Base-by-base conservation (phyloP, 1,140 invertebrate genomes). In the Drosophila pseudoobscura region DNA sequence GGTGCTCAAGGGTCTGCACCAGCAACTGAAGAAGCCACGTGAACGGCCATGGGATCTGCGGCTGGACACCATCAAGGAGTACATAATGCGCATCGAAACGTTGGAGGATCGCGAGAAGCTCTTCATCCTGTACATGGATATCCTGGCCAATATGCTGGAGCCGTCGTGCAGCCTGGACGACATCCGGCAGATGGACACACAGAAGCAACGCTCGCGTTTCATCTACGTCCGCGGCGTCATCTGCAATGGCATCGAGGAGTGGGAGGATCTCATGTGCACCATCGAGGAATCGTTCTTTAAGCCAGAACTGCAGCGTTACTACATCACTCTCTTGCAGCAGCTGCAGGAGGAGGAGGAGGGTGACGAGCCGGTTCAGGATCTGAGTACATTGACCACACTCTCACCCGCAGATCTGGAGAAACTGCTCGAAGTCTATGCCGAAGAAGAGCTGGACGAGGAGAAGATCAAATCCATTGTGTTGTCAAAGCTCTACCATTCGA, bases 171-270 rank as follows among this genome's bases (percentile, higher is more conserved):
- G 59, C 2, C 6, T 72, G 9, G 65, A 68, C 2, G 6, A 2
- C 5, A 7, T 4, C 0, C 2, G 24, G 1, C 50, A 49, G 4
- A 9, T 22, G 17, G 50, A 64, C 20, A 46, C 26, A 6, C 64
- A 87, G 13, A 75, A 57, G 31, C 65, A 89, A 3, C 85, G 75
- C 2, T 73, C 89, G 0, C 46, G 85, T 17, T 76, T 68, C 3
- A 78, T 91, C n/a, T 91, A 85, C 24, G 89, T 91, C 6, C 82
- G 89, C 11, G 89, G 89, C 0, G 73, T 78, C 15, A 85, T 91
- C 3, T 84, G 74, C 24, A 79, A 78, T 24, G 77, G 66, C 9
- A 85, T 91, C 15, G 85, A 90, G 49, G 89, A 90, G 22, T 91
- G 89, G 89, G 82, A 91, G 78, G 70, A 78, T 9, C 41, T 88